phyloP scores from a whole-genome alignment of 2,113 vertebrate genomes.

The Caloenas nicobarica region DNA sequence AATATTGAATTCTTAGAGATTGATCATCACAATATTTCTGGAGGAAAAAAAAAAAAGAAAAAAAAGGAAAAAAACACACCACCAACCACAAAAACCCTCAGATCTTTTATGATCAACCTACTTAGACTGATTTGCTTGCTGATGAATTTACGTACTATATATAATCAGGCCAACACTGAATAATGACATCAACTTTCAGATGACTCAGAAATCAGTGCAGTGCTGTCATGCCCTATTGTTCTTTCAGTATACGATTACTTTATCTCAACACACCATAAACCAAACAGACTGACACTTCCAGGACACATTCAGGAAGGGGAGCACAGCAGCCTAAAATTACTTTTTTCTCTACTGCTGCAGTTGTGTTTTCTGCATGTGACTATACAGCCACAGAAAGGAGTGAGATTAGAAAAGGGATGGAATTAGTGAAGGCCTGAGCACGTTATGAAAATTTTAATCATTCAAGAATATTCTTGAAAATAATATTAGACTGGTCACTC shows the following conservation, averaged over 20 bases:
- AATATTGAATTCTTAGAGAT: background rate
- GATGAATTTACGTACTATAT: background rate
- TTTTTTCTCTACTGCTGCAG: background rate
- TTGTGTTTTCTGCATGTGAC: background rate
- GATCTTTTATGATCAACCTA: background rate
- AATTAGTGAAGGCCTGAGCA: background rate
- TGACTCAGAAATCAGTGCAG: conserved; percentile 20
- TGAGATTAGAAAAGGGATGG: background rate
- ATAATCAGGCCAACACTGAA: background rate
- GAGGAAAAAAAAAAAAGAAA: background rate
- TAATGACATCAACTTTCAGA: conserved; percentile 14
- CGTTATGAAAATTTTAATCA: background rate
- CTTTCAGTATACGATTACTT: background rate
- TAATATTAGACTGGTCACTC: background rate
- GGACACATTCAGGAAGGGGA: background rate
- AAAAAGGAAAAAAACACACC: too few relatives aligned
- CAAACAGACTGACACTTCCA: conserved; percentile 33
- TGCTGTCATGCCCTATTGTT: background rate
- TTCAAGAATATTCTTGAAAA: background rate
- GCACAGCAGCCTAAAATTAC: background rate
- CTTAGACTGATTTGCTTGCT: background rate
- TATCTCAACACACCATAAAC: background rate
- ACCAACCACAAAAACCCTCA: background rate
- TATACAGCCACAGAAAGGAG: background rate
- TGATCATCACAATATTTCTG: background rate